phyloP scores from a whole-genome alignment of 2,888 invertebrate genomes.

The Zygothrica quintamaculata region DNA sequence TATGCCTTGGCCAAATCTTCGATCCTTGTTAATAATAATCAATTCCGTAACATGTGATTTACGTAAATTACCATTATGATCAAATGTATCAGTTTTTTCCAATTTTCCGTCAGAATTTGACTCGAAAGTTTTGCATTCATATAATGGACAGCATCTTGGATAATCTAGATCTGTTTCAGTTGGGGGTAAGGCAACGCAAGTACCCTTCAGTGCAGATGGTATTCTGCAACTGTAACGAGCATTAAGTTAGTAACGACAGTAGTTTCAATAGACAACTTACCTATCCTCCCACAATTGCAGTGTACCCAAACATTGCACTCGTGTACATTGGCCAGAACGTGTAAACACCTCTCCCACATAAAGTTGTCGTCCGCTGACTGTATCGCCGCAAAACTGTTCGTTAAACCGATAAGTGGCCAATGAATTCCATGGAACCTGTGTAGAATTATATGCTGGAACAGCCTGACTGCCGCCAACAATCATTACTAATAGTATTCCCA shows the following conservation, averaged over 20 bases:
- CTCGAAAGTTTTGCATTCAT: slow-evolving; percentile 75
- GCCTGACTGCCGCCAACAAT: slow-evolving; percentile 14
- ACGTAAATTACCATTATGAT: slow-evolving; percentile 80
- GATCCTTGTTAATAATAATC: slow-evolving; percentile 48
- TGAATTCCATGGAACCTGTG: slow-evolving; percentile 5
- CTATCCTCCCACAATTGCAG: slow-evolving; percentile 82
- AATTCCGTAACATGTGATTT: slow-evolving; percentile 75
- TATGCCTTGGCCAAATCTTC: not conserved
- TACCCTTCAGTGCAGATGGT: slow-evolving; percentile 69
- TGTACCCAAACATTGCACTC: slow-evolving; percentile 82
- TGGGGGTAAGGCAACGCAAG: slow-evolving; percentile 68
- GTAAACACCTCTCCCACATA: slow-evolving; percentile 82
- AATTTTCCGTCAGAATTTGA: slow-evolving; percentile 63
- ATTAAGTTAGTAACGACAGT: not conserved
- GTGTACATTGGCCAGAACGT: slow-evolving; percentile 78
- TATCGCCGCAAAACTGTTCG: slow-evolving; percentile 71
- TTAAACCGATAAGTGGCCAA: slow-evolving; percentile 27
- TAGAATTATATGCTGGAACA: not conserved
- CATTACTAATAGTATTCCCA: slow-evolving; percentile 13
- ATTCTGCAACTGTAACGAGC: slow-evolving; percentile 73
- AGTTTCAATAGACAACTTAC: slow-evolving; percentile 54
- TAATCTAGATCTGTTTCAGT: slow-evolving; percentile 73
- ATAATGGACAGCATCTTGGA: slow-evolving; percentile 82
- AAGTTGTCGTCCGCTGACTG: slow-evolving; percentile 76
- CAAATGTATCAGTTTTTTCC: slow-evolving; percentile 76